Base-by-base conservation (phyloP, 1,140 invertebrate genomes). In the Orussus abietinus region DNA sequence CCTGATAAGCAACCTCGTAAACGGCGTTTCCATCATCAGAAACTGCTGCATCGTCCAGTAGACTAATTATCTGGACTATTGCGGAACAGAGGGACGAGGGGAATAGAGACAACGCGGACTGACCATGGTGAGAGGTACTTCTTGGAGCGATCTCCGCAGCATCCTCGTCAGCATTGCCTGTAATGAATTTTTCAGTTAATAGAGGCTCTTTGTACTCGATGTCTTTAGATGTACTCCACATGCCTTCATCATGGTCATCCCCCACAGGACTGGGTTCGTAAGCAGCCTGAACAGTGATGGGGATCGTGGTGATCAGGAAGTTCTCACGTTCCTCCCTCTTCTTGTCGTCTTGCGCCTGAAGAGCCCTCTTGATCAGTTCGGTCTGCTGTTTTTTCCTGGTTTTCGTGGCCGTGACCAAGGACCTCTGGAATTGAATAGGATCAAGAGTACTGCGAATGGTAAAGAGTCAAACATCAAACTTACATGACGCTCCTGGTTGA, bases 341-440 rank as follows among this genome's bases (percentile, higher is more conserved):
- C 57, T 96, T 92, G 62, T 98, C 93, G 62, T 98, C 92, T 60
- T 97, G 90, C 18, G 92, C 91, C 66, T 96, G 86, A 10, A 99
- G 74, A 9, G 95, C 96, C 67, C 86, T 84, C 60, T 95, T 89
- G 21, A 99, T 94, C 38, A 97, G 81, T 74, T 99, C 97, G 22
- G 96, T 96, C 71, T 99, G 95, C 66, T 99, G 94, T 64, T 99
- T 99, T 57, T 98, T 93, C 13, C 96, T 80, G 0, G 96, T 99
- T 67, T 98, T 97, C 0, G 95, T 99, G 1, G 96, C 95, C 18
- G 96, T 98, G 11, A 99, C 96, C 56, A 98, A 77, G 9, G 95
- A 96, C 63, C 90, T 82, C 90, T 97, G 71, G 17, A 74, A 72
- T 57, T 47, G 51, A 37, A 51, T 26, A 54, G 45, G 34, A 11